A percentile compares a stretch with the other conserved stretches of the same genome.
Conservation (phyloP, 2,113 vertebrate species). For the Glaucidium brasilianum region DNA sequence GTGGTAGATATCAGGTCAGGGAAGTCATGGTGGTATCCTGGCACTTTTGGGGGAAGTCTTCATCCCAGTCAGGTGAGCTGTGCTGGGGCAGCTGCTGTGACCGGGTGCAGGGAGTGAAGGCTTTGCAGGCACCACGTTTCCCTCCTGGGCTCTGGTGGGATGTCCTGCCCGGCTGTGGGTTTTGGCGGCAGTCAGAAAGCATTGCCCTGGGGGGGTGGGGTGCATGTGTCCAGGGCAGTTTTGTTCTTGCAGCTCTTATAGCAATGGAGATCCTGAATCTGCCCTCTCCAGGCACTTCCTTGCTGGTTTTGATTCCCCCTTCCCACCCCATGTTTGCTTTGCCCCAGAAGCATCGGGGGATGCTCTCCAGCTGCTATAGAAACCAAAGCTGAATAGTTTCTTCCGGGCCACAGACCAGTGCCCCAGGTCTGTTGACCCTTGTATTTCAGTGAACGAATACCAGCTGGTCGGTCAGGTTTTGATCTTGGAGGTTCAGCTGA, state of each 20-base stretch:
- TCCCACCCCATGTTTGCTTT: not conserved
- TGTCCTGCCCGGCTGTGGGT: not conserved
- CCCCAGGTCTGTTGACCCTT: not conserved
- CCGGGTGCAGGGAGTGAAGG: not conserved
- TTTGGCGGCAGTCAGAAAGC: not conserved
- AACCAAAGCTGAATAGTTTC: not conserved
- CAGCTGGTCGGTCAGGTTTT: not conserved
- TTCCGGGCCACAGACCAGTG: not conserved
- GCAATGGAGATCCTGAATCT: not conserved
- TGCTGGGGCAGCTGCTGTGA: rapidly evolving
- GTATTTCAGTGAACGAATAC: not conserved
- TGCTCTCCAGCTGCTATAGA: not conserved
- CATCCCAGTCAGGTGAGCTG: rapidly evolving
- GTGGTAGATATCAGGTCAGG: not conserved
- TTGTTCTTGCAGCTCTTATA: not conserved
- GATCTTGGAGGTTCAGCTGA: not conserved
- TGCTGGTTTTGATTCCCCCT: not conserved
- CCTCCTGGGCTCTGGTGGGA: not conserved
- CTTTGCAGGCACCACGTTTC: rapidly evolving
- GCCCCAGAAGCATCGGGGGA: not conserved
- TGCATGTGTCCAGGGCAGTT: rapidly evolving
- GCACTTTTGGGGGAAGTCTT: not conserved
- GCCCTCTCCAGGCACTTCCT: not conserved
- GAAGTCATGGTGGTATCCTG: not conserved
- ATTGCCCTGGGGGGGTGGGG: not conserved